These are phyloP conservation scores for Aselliscus stoliczkanus DNA, from an alignment of 2,797 vertebrate species.

Conservation along the genomic window DNA sequence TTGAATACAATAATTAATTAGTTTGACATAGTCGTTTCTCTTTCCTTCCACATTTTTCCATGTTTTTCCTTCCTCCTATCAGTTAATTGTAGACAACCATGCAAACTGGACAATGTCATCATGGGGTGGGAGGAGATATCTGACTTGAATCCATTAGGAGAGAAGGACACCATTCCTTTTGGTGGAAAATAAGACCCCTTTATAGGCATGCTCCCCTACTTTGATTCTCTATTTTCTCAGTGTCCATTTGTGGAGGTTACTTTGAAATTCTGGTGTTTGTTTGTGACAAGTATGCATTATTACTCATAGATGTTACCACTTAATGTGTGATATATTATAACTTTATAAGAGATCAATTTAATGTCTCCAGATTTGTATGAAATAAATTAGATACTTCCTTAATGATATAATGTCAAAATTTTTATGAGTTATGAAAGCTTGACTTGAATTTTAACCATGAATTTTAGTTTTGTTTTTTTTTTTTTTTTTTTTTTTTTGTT, in stretches of 20 bases:
- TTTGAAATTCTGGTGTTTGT: neutral
- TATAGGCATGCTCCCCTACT: neutral
- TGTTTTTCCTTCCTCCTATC: neutral
- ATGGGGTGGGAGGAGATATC: neutral
- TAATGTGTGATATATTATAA: neutral
- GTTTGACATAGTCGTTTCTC: neutral
- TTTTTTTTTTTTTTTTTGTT: no score
- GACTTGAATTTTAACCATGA: no score
- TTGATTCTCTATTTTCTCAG: neutral
- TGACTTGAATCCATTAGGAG: neutral
- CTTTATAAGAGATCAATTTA: neutral
- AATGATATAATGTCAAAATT: neutral
- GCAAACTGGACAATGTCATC: neutral
- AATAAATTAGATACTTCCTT: neutral
- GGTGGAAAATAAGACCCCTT: neutral
- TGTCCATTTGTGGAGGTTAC: neutral
- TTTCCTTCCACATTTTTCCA: neutral
- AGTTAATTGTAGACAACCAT: neutral
- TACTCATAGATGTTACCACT: neutral
- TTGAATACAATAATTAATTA: neutral
- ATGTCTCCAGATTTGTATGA: neutral
- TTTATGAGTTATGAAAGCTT: neutral
- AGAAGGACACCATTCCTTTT: neutral
- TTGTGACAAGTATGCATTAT: neutral
- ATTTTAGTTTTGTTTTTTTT: no score